Percentiles rank a stretch among this genome's conserved stretches.
These are phyloP conservation scores for Neocrepidodera transversa DNA, from an alignment of 2,888 invertebrate genomes.

Conservation along the genomic window DNA sequence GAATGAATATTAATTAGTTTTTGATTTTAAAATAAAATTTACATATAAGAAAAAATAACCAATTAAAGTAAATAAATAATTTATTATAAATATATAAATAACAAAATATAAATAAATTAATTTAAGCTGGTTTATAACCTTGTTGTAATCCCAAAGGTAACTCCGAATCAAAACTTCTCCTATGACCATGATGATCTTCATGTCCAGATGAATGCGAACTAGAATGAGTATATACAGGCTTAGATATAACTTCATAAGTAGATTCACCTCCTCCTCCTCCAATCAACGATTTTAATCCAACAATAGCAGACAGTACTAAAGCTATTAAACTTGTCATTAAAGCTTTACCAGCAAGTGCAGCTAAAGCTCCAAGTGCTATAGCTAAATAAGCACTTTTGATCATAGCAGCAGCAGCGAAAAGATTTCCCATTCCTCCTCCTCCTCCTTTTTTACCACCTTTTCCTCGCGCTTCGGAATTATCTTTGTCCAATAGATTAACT, in stretches of 20 bases:
- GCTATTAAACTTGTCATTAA: conserved; percentile 84
- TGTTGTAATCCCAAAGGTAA: conserved; percentile 57
- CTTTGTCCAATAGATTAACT: conserved; percentile 46
- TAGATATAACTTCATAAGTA: conserved; percentile 84
- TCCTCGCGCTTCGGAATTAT: conserved; percentile 52
- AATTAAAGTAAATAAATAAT: conserved; percentile 36
- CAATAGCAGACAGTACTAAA: conserved; percentile 76
- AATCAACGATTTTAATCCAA: conserved; percentile 77
- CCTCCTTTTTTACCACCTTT: conserved; percentile 66
- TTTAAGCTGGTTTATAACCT: conserved; percentile 72
- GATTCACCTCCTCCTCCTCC: conserved; percentile 75
- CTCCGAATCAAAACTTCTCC: conserved; percentile 61
- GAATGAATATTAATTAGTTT: too few relatives aligned
- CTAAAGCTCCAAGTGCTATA: conserved; percentile 73
- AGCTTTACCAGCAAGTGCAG: conserved; percentile 82
- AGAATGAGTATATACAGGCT: conserved; percentile 77
- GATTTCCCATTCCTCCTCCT: conserved; percentile 62
- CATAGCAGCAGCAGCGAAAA: conserved; percentile 62
- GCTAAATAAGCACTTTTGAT: conserved; percentile 76
- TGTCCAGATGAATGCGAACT: conserved; percentile 73
- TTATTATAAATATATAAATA: conserved; percentile 34
- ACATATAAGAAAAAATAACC: neutral
- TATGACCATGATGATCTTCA: conserved; percentile 66
- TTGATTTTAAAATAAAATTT: too few relatives aligned
- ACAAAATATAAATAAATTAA: conserved; percentile 19